Conservation (phyloP, 1,140 invertebrate species). For the Eulimnadia texana region DNA sequence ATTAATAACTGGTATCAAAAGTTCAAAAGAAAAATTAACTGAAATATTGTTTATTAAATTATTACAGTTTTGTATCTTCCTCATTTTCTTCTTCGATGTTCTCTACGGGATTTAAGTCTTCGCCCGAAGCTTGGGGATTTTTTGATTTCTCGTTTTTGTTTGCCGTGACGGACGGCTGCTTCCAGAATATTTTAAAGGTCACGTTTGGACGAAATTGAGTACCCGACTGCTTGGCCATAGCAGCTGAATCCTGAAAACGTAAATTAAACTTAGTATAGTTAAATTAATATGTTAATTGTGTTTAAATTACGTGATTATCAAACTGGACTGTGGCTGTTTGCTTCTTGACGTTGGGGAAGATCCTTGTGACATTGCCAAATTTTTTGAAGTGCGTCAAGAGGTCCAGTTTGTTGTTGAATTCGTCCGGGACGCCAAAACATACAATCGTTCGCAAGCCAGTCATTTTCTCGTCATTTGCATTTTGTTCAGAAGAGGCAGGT, state of each 20-base stretch:
- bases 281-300: too few relatives aligned
- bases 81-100: background rate
- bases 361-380: background rate
- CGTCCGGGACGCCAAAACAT: background rate
- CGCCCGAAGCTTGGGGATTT: background rate
- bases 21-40: too few relatives aligned
- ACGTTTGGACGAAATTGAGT: background rate
- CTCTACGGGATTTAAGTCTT: background rate
- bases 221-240: background rate
- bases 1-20: too few relatives aligned
- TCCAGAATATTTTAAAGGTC: conserved; percentile 3
- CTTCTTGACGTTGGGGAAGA: background rate
- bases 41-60: too few relatives aligned
- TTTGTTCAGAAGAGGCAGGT: background rate
- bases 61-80: background rate
- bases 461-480: background rate
- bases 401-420: background rate
- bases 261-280: background rate
- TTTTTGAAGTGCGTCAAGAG: background rate
- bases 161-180: background rate
- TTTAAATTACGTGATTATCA: conserved; percentile 1
- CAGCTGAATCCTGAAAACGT: background rate
- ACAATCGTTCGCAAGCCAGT: background rate
- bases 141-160: background rate
- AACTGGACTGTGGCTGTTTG: background rate